phyloP scores from a whole-genome alignment of 2,888 invertebrate genomes.

The Eristalinus aeneus region DNA sequence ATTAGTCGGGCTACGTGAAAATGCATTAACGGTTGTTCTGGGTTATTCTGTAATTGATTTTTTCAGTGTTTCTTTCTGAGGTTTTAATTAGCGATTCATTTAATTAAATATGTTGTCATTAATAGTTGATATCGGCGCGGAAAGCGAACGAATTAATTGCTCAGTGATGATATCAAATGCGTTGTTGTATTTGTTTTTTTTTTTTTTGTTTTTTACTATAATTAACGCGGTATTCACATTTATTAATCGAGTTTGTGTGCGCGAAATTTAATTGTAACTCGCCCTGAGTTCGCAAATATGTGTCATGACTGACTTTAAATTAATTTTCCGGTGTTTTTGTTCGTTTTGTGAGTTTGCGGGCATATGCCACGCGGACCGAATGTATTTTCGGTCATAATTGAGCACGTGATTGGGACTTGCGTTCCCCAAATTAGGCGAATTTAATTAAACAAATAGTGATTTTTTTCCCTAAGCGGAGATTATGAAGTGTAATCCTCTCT shows the following conservation, averaged over 20 bases:
- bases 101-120: slow-evolving; percentile 37
- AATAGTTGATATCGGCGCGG: slow-evolving; percentile 22
- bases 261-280: slow-evolving; percentile 1
- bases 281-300: slow-evolving; percentile 11
- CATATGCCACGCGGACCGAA: not conserved
- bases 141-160: slow-evolving; percentile 1
- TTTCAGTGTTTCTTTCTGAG: not conserved
- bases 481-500: not conserved
- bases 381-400: not conserved
- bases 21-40: not conserved
- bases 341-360: not conserved
- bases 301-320: not conserved
- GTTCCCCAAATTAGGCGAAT: not conserved
- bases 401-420: not conserved
- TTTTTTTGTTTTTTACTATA: slow-evolving; percentile 17
- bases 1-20: not conserved
- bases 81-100: slow-evolving; percentile 41
- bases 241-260: slow-evolving; percentile 7
- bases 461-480: not conserved
- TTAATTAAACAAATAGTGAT: not conserved
- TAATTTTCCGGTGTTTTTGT: not conserved
- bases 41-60: not conserved
- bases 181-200: slow-evolving; percentile 27
- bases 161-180: slow-evolving; percentile 3
- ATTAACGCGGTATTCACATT: slow-evolving; percentile 22